phyloP scores from a whole-genome alignment of 2,797 vertebrate species.

The Chromis chromis region DNA sequence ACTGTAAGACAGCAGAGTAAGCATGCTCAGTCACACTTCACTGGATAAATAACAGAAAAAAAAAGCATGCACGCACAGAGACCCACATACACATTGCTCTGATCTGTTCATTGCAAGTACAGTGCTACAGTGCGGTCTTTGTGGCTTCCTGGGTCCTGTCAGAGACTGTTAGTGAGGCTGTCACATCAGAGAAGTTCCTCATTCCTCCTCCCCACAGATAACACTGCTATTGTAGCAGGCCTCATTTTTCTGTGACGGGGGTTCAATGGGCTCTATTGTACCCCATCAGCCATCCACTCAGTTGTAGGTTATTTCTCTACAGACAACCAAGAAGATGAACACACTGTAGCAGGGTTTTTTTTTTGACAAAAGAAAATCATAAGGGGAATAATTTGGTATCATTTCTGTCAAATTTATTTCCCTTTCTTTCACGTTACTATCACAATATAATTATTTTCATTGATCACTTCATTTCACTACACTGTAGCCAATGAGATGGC shows the following conservation, averaged over 20 bases:
- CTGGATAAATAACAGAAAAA: constrained; percentile 32
- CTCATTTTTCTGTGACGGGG: constrained; percentile 61
- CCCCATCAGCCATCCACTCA: constrained; percentile 47
- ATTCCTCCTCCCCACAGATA: constrained; percentile 63
- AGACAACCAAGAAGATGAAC: constrained; percentile 38
- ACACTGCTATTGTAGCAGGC: constrained; percentile 60
- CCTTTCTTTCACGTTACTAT: background rate
- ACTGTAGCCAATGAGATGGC: constrained; percentile 14
- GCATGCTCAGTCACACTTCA: constrained; percentile 19
- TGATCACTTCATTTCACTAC: background rate
- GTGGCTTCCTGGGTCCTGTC: constrained; percentile 72
- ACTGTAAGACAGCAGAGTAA: constrained; percentile 23
- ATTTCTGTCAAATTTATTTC: constrained; percentile 11
- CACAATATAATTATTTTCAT: background rate
- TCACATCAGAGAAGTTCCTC: constrained; percentile 64
- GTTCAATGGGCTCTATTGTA: constrained; percentile 70
- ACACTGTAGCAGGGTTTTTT: constrained; percentile 15
- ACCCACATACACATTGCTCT: constrained; percentile 33
- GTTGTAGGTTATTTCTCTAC: constrained; percentile 40
- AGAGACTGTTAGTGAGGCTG: constrained; percentile 70
- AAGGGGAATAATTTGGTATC: background rate
- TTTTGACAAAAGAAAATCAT: constrained; percentile 20
- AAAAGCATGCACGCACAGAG: constrained; percentile 8
- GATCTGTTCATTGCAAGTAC: constrained; percentile 49
- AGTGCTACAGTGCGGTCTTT: constrained; percentile 65